These are phyloP conservation scores for Ambastaia sidthimunki DNA, from an alignment of 2,797 vertebrate genomes.

Conservation along the genomic window DNA sequence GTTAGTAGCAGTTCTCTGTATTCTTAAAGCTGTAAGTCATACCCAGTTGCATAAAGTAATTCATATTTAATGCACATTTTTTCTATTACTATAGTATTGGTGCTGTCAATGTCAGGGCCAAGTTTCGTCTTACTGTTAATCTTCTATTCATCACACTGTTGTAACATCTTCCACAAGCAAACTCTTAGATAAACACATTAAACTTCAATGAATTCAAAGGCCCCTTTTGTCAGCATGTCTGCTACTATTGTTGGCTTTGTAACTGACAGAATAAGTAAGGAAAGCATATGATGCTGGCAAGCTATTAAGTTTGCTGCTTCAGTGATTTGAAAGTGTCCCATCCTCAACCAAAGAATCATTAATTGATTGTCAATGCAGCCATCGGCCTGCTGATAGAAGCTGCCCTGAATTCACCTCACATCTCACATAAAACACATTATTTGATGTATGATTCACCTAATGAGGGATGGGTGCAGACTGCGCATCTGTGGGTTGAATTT, in stretches of 20 bases:
- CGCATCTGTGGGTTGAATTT: conserved; percentile 40
- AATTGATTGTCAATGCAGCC: conserved; percentile 1
- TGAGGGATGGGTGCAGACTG: conserved; percentile 5
- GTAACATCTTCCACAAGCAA: conserved; percentile 13
- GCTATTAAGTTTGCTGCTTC: not conserved
- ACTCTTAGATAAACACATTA: conserved; percentile 9
- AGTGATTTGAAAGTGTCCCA: not conserved
- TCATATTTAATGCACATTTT: not conserved
- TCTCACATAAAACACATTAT: not conserved
- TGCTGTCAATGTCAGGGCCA: not conserved
- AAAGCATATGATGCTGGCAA: not conserved
- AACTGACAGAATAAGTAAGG: not conserved
- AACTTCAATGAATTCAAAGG: not conserved
- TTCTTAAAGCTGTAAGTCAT: not conserved
- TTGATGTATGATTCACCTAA: conserved; percentile 33
- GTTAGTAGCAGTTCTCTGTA: not conserved
- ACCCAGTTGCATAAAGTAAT: not conserved
- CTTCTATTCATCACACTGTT: not conserved
- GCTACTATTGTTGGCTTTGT: not conserved
- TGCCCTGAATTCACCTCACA: not conserved
- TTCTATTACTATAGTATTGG: not conserved
- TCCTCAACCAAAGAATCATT: conserved; percentile 2
- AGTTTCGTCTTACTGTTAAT: not conserved
- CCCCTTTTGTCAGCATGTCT: conserved; percentile 1
- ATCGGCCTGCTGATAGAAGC: conserved; percentile 17